Base-by-base conservation (phyloP, 2,113 vertebrate species). In the Picathartes gymnocephalus region DNA sequence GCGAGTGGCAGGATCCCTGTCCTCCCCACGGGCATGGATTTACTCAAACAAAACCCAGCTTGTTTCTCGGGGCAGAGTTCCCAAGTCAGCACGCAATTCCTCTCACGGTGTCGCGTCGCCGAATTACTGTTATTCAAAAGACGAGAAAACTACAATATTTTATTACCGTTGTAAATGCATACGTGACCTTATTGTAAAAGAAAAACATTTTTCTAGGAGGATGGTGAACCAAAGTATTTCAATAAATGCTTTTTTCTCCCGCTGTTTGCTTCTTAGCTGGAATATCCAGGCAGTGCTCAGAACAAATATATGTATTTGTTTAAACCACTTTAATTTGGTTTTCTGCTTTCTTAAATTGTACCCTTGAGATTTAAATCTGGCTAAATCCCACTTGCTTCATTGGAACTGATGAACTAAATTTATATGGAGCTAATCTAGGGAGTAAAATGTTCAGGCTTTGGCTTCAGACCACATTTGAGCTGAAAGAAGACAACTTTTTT, bases 281-380 rank as follows among this genome's bases (percentile, higher is more conserved):
- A 60, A 60, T 44, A 71, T 19, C 74, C 48, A 71, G 44, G 70
- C 92, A 70, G 23, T 28, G 69, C 56, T 78, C 76, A 48, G 45
- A 68, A 76, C 44, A 65, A 56, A 78, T 84, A 47, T 4, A 69
- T 48, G 48, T 48, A 35, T 76, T 88, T 88, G 68, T 77, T 94
- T 70, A 81, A 82, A 79, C 61, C 7, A 0, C 53, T 92, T 81
- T 30, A 31, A 15, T 76, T 90, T 71, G 37, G 11, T 45, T 85
- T 90, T 89, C 71, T 61, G 4, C 70, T 83, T 66, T 90, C 57
- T 61, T n/a, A 56, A 88, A 78, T 79, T 84, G 73, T 23, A 80
- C 86, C 66, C 86, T 74, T 73, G 88, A 90, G 85, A 79, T 93
- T 92, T 79, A 37, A 42, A 51, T 89, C 64, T 74, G 83, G 79